Evolutionary conservation across 2,888 invertebrate genomes (phyloP).

Genomic region (Zhengitettix transpicula): DNA sequence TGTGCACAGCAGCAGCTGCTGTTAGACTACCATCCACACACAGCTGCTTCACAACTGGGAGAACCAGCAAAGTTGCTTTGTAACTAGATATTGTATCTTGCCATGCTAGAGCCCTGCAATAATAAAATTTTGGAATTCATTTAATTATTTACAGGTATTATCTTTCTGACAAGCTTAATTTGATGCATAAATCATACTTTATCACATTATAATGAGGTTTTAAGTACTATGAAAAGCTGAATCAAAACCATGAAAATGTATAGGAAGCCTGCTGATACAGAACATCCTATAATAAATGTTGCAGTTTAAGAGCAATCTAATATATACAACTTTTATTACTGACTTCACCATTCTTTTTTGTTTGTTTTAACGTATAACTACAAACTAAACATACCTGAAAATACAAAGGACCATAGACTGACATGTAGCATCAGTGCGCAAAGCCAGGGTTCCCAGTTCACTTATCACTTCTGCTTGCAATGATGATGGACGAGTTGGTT

Average conservation of each 20-base stretch:
- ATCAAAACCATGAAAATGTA: too few species aligned
- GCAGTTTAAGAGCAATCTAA: too few species aligned
- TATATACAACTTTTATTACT: too few species aligned
- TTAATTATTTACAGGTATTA: too few species aligned
- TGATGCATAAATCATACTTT: too few species aligned
- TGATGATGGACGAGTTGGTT: constrained; percentile 16
- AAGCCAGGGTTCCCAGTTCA: constrained; percentile 59
- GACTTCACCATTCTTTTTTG: too few species aligned
- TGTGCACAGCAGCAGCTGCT: constrained; percentile 49
- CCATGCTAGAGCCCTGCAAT: constrained; percentile 53
- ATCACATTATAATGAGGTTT: too few species aligned
- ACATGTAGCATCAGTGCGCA: constrained; percentile 46
- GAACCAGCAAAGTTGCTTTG: constrained; percentile 58
- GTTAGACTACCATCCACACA: constrained; percentile 43
- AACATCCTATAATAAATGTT: too few species aligned
- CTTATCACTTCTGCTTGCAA: constrained; percentile 53
- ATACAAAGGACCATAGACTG: constrained; percentile 46
- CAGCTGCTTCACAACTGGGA: constrained; percentile 51
- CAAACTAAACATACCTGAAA: constrained; percentile 26
- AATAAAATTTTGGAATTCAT: not conserved
- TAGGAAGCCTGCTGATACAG: too few species aligned
- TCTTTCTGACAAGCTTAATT: too few species aligned
- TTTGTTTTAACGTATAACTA: too few species aligned
- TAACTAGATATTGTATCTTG: constrained; percentile 68
- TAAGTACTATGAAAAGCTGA: too few species aligned